phyloP scores from a whole-genome alignment of 2,888 invertebrate genomes.

The Parnassius orleans region DNA sequence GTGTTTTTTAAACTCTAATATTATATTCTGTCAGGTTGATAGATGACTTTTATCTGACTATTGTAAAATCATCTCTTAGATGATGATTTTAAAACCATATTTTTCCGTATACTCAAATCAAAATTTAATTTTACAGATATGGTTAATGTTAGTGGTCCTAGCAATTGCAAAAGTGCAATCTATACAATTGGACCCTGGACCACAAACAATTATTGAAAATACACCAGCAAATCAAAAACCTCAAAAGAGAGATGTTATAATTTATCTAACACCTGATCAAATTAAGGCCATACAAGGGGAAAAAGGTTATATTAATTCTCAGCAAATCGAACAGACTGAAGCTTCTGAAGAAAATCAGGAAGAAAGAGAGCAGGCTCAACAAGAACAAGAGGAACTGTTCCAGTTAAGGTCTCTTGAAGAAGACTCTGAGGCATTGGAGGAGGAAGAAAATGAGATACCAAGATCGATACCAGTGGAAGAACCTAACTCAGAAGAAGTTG shows the following conservation, averaged over 20 bases:
- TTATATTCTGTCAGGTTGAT: too few relatives aligned
- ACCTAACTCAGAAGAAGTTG: slow-evolving; percentile 16
- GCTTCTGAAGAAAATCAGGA: slow-evolving; percentile 30
- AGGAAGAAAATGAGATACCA: slow-evolving; percentile 4
- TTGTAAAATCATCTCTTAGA: too few relatives aligned
- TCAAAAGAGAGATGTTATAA: slow-evolving; percentile 49
- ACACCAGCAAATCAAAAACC: slow-evolving; percentile 28
- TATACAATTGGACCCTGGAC: slow-evolving; percentile 43
- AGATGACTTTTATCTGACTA: too few relatives aligned
- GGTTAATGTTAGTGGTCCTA: slow-evolving; percentile 40
- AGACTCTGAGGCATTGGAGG: slow-evolving; percentile 8
- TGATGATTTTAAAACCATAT: neutral
- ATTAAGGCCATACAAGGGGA: slow-evolving; percentile 52
- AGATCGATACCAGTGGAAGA: slow-evolving; percentile 21
- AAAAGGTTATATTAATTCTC: slow-evolving; percentile 28
- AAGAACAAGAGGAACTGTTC: slow-evolving; percentile 23
- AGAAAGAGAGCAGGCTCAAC: slow-evolving; percentile 29
- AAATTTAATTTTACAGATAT: slow-evolving; percentile 45
- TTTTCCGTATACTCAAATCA: slow-evolving; percentile 17
- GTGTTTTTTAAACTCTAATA: too few relatives aligned
- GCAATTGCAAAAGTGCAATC: slow-evolving; percentile 42
- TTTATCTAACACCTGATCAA: slow-evolving; percentile 65
- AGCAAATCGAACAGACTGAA: slow-evolving; percentile 25
- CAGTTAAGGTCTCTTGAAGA: slow-evolving; percentile 12
- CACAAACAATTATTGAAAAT: slow-evolving; percentile 44